phyloP scores from a whole-genome alignment of 2,888 invertebrate genomes.

The Rotaria socialis region DNA sequence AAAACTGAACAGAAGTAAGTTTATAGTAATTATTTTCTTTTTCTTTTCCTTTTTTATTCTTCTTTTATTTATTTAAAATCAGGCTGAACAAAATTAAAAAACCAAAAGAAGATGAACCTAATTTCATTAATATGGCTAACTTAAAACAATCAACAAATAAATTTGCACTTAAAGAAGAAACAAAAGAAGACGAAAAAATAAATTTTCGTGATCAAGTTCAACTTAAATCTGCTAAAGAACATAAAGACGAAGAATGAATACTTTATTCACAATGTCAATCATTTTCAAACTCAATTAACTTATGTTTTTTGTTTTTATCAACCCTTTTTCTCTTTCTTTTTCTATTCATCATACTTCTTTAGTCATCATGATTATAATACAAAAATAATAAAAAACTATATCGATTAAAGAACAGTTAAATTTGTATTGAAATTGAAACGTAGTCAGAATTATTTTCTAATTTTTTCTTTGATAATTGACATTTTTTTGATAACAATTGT shows the following conservation, averaged over 20 bases:
- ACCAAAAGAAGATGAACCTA: constrained; percentile 69
- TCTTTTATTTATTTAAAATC: not conserved
- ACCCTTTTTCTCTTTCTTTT: not conserved
- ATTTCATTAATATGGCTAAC: constrained; percentile 98
- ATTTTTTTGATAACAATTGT: not conserved
- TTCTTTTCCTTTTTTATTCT: too few relatives aligned
- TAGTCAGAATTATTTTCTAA: not conserved
- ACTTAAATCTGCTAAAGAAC: constrained; percentile 46
- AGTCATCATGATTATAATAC: not conserved
- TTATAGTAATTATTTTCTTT: too few relatives aligned
- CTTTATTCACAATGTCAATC: not conserved
- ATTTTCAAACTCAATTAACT: not conserved
- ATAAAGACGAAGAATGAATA: constrained; percentile 38
- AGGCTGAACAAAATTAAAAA: constrained; percentile 91
- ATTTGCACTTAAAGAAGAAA: constrained; percentile 80
- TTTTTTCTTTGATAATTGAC: not conserved
- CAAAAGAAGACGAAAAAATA: constrained; percentile 43
- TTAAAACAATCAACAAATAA: constrained; percentile 87
- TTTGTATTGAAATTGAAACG: not conserved
- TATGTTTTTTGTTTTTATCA: not conserved
- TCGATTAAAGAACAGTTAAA: not conserved
- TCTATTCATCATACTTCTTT: not conserved
- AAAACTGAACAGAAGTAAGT: constrained; percentile 74
- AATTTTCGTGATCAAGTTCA: constrained; percentile 46
- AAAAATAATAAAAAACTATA: not conserved